Evolutionary conservation across 2,113 vertebrate genomes (phyloP), one percentile per base, ranked within the genome.

Genomic region (Lanius collurio): DNA sequence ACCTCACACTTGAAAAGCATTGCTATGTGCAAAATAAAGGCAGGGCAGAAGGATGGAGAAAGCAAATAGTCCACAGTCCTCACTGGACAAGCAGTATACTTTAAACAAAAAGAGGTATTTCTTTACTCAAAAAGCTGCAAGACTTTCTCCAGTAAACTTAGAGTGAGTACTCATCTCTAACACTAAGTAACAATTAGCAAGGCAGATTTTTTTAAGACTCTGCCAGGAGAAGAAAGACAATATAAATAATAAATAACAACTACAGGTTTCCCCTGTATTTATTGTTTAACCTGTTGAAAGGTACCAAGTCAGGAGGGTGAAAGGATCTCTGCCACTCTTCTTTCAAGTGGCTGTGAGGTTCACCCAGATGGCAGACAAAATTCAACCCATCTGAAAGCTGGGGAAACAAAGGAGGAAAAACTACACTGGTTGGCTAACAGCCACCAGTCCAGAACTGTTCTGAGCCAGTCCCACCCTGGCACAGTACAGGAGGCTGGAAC

Each of bases 401-500:
- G 26, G 65, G 30, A 69, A 49, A 73, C 2, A 1, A 56, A 56
- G 26, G 7, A 18, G 13, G 8, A 16, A 75, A 52, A 74, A 74
- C 17, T 2, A 50, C 23, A 28, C 0, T 23, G 46, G 15, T 33
- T 57, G 76, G 41, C 6, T 33, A 50, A 39, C 1, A 7, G 35
- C 37, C 42, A 59, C 11, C 8, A n/a, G 41, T 31, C 26, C 41
- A 55, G 9, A 81, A 47, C 7, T 53, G 13, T 33, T 39, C 46
- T 27, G 37, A 42, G 67, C 39, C 7, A 4, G 17, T 15, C 31
- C 19, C 30, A 27, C 10, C 7, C 39, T 18, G 39, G 33, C n/a
- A 8, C 28, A 26, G 52, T 0, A 30, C 3, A 83, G 31, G n/a
- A 30, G 1, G 13, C 33, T 56, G 69, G 33, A 56, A 63, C 0